Percentiles rank a stretch among this genome's conserved stretches.
phyloP scores from a whole-genome alignment of 2,888 invertebrate genomes.

The Nephrotoma flavescens region DNA sequence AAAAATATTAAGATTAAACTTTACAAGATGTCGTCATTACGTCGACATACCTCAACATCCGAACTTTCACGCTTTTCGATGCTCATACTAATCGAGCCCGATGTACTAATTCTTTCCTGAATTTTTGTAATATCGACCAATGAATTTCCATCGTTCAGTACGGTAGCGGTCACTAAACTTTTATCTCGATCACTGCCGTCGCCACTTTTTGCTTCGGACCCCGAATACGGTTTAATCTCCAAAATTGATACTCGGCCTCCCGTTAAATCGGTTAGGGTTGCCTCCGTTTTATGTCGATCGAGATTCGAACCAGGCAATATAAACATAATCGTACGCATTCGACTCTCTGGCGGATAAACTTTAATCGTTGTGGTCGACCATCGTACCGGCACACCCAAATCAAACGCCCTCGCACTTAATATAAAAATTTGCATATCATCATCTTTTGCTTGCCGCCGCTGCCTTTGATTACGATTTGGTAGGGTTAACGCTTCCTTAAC shows the following conservation, averaged over 20 bases:
- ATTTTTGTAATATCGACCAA: slow-evolving; percentile 59
- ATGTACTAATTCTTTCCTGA: slow-evolving; percentile 38
- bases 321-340: slow-evolving; percentile 63
- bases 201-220: slow-evolving; percentile 38
- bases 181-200: slow-evolving; percentile 40
- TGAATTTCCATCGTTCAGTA: slow-evolving; percentile 47
- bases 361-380: slow-evolving; percentile 58
- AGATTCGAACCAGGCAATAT: slow-evolving; percentile 65
- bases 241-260: slow-evolving; percentile 65
- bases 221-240: slow-evolving; percentile 51
- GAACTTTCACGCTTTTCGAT: slow-evolving; percentile 21
- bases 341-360: slow-evolving; percentile 62
- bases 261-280: slow-evolving; percentile 59
- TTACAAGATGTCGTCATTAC: background rate
- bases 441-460: slow-evolving; percentile 38
- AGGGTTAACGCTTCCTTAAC: slow-evolving; percentile 34
- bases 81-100: slow-evolving; percentile 20
- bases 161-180: slow-evolving; percentile 57
- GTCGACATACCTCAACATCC: background rate
- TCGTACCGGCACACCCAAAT: slow-evolving; percentile 67
- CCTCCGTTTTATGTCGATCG: slow-evolving; percentile 56
- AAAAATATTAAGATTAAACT: background rate
- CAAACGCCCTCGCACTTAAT: slow-evolving; percentile 66
- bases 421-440: slow-evolving; percentile 38
- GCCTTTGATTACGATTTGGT: slow-evolving; percentile 18